phyloP scores from a whole-genome alignment of 2,888 invertebrate species.

The Allophyes oxyacanthae region DNA sequence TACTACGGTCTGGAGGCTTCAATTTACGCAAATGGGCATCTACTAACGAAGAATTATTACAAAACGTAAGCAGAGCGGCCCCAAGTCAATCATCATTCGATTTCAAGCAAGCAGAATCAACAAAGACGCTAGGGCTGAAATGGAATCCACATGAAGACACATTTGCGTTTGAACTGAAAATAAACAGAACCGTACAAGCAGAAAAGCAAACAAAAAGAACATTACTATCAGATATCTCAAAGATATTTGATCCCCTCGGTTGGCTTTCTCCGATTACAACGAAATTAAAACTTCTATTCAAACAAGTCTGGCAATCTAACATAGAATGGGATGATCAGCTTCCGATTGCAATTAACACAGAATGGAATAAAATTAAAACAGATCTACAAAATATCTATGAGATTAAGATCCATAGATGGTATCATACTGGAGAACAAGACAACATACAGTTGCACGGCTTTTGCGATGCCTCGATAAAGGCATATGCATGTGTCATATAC shows the following conservation, averaged over 20 bases:
- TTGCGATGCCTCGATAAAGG: constrained; percentile 7
- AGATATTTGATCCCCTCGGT: background rate
- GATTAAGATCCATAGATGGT: too few relatives aligned
- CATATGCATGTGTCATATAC: constrained; percentile 9
- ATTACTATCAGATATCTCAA: background rate
- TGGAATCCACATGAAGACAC: background rate
- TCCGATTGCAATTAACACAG: background rate
- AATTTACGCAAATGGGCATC: background rate
- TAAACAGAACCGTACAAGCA: background rate
- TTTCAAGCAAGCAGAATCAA: background rate
- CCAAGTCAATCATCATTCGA: background rate
- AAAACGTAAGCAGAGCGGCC: background rate
- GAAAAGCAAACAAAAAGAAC: too few relatives aligned
- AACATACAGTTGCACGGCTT: constrained; percentile 5
- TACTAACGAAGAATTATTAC: background rate
- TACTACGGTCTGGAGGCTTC: too few relatives aligned
- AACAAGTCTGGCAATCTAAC: too few relatives aligned
- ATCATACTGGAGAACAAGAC: too few relatives aligned
- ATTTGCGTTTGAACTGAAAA: background rate
- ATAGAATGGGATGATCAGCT: background rate
- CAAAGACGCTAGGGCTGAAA: background rate
- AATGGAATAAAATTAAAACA: background rate
- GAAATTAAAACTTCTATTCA: too few relatives aligned
- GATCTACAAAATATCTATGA: background rate
- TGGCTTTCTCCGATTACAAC: background rate